Conservation (phyloP, 2,797 vertebrate genomes). For the Microtus agrestis region DNA sequence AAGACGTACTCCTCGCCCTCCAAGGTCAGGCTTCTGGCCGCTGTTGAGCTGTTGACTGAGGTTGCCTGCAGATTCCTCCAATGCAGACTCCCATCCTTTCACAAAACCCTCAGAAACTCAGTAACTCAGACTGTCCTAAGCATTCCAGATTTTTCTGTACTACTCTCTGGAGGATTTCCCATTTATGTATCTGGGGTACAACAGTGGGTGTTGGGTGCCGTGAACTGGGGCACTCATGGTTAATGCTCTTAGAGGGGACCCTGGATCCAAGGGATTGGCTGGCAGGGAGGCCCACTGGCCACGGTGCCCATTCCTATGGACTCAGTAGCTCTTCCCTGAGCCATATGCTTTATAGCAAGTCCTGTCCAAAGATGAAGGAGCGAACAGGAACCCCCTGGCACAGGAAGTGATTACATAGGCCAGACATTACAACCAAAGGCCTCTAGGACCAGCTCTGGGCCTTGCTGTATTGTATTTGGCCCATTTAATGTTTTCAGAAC, state of each 20-base stretch:
- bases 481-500: slow-evolving; percentile 58
- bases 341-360: background rate
- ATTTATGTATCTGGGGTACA: background rate
- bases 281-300: accelerated
- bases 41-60: background rate
- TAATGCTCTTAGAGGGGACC: background rate
- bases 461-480: slow-evolving; percentile 55
- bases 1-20: too few relatives aligned
- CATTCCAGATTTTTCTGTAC: background rate
- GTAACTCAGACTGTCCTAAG: background rate
- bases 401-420: background rate
- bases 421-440: slow-evolving; percentile 5
- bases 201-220: background rate
- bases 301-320: background rate
- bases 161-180: background rate
- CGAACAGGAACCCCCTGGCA: background rate
- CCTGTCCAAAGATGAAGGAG: background rate
- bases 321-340: background rate
- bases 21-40: background rate
- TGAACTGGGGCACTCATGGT: background rate
- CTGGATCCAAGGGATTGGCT: background rate
- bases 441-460: background rate
- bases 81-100: background rate
- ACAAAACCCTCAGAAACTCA: background rate
- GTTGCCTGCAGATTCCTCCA: background rate